Base-by-base conservation (phyloP, 2,888 invertebrate genomes). In the Lasioglossum pauxillum region DNA sequence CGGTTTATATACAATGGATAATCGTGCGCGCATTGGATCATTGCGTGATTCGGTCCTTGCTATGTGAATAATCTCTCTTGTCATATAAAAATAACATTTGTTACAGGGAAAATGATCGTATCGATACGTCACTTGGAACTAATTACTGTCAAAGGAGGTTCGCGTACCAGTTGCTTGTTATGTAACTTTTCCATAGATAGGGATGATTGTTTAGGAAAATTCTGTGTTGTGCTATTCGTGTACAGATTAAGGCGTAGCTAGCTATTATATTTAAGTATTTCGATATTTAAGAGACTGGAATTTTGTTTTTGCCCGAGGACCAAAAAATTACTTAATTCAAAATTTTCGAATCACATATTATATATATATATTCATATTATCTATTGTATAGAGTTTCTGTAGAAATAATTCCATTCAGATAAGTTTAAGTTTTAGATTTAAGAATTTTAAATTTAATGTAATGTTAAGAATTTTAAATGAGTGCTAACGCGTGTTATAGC, bases 61-160 rank as follows among this genome's bases (percentile, higher is more conserved):
- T 19, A 49, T 23, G 49, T 23, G 49, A 69, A 75, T 49, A 67
- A 72, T 19, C 38, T 14, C 46, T 60, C 41, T 19, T 53, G 49
- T 38, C 38, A 60, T 64, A 75, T 75, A 16, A 60, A 44, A 14
- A 35, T 44, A 38, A 74, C 7, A 12, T n/a, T 71, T 16, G 23
- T 75, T 16, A 57, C 16, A 31, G n/a, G n/a, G n/a, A 72, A 72
- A 16, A 49, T 38, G 64, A 71, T 49, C 57, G 38, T 19, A 46
- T 60, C 12, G 64, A 64, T 16, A 14, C n/a, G 46, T 71, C 23
- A 46, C 69, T 57, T 57, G 57, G 35, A 19, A 19, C 12, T 78
- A 74, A 82, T 78, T 75, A 57, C 23, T 53, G 19, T 49, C 23
- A 53, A 46, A 49, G 19, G 71, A 71, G 16, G 64, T 64, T 64